Evolutionary conservation across 2,797 vertebrate species (phyloP), one percentile per base, ranked within the genome.

Genomic region (Betta splendens): DNA sequence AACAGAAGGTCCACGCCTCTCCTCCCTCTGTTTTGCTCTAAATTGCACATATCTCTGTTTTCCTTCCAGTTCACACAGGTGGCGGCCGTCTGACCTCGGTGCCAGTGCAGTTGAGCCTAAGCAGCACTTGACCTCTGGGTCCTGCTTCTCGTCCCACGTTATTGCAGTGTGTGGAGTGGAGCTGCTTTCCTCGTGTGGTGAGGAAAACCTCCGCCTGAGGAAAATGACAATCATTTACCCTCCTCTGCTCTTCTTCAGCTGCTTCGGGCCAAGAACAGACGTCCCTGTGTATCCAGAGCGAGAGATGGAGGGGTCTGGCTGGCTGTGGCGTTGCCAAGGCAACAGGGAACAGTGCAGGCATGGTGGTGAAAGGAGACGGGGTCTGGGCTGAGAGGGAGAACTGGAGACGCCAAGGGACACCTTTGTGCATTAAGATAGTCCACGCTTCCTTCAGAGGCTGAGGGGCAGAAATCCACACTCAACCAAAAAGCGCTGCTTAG

Each of bases 341-440:
- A 88, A 90, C 89, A 84, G 81, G 64, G 87, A 87, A 86, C 83
- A 85, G 85, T 85, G 80, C 66, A 81, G 69, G 71, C 79, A 78
- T 81, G 80, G 85, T 76, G 64, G 72, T 75, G 73, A 81, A 74
- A 80, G 77, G 82, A 56, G 75, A 81, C 53, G 63, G 63, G 67
- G 68, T 77, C 71, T 80, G 64, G 51, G 64, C 68, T 84, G 85
- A 79, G 74, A 75, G 80, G 68, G 80, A 87, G 79, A 79, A 74
- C 75, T 60, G 78, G 63, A 80, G 83, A 79, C 7, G 40, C 83
- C 84, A 86, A 82, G 68, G 85, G 83, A 88, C 79, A 87, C 86
- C 79, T 89, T 83, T 80, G 66, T 84, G 73, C 77, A 80, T 81
- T 75, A 81, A 73, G 78, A 85, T 80, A 64, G 65, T 73, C 63